Percentiles rank a stretch among this genome's conserved stretches.
These are phyloP conservation scores for Tauraco erythrolophus DNA, from an alignment of 2,113 vertebrate species.

Conservation along the genomic window DNA sequence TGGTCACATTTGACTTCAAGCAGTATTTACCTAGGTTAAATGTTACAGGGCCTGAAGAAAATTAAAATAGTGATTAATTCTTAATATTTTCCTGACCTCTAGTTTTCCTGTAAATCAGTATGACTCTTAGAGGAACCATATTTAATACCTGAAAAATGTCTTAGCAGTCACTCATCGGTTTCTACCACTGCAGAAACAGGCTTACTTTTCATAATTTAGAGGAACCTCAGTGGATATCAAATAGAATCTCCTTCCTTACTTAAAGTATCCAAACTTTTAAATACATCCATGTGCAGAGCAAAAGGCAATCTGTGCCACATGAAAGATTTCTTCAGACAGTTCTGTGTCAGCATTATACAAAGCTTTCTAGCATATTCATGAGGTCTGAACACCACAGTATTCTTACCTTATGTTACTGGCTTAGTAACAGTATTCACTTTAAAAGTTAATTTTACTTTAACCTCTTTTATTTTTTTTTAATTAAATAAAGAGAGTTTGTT, in stretches of 20 bases:
- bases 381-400: neutral
- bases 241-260: conserved; percentile 60
- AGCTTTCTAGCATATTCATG: neutral
- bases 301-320: neutral
- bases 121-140: conserved; percentile 13
- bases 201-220: conserved; percentile 54
- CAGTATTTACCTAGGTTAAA: conserved; percentile 1
- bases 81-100: conserved; percentile 59
- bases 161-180: conserved; percentile 30
- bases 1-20: conserved; percentile 31
- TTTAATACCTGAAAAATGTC: conserved; percentile 54
- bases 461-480: neutral
- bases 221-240: neutral
- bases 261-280: conserved; percentile 38
- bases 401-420: neutral
- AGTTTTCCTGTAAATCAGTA: conserved; percentile 48
- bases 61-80: conserved; percentile 61
- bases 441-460: conserved; percentile 28
- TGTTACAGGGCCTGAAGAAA: conserved; percentile 19
- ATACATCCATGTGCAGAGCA: neutral
- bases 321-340: neutral
- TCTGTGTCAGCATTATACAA: neutral
- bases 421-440: conserved; percentile 19
- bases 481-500: neutral
- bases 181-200: neutral